Evolutionary conservation across 2,797 vertebrate species (phyloP).

Genomic region (Acridotheres tristis): DNA sequence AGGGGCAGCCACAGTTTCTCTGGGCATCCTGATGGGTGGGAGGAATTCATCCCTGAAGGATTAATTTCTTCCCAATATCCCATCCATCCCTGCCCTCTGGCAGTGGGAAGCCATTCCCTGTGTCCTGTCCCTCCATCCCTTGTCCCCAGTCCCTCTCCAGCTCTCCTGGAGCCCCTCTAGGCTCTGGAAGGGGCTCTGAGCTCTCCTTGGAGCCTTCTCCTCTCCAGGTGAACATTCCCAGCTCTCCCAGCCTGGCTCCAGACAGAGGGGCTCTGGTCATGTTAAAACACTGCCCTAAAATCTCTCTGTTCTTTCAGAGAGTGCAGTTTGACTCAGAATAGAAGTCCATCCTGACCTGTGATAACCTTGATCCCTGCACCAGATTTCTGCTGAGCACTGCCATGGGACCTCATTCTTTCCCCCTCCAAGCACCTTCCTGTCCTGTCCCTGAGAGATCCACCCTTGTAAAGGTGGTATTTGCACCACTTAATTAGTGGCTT

Average conservation of each 20-base stretch:
- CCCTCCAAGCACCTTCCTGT: fast-evolving
- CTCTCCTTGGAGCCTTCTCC: fast-evolving
- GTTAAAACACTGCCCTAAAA: not conserved
- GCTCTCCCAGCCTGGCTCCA: not conserved
- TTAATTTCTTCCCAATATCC: not conserved
- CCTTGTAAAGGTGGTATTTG: too few species aligned
- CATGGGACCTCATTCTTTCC: not conserved
- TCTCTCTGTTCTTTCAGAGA: not conserved
- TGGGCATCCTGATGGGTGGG: not conserved
- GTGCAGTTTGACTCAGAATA: not conserved
- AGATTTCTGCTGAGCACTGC: not conserved
- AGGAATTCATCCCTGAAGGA: too few species aligned
- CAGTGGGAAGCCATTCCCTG: not conserved
- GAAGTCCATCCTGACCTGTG: not conserved
- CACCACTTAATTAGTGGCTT: too few species aligned
- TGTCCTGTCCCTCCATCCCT: not conserved
- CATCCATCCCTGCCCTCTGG: not conserved
- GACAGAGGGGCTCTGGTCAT: not conserved
- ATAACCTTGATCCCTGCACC: not conserved
- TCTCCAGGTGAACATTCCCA: not conserved
- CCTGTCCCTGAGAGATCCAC: not conserved
- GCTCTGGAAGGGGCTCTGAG: fast-evolving
- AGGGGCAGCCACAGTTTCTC: not conserved
- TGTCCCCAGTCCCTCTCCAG: not conserved
- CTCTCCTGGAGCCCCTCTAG: not conserved